Evolutionary conservation across 2,888 invertebrate species (phyloP).

Genomic region (Acanthosoma haemorrhoidale): DNA sequence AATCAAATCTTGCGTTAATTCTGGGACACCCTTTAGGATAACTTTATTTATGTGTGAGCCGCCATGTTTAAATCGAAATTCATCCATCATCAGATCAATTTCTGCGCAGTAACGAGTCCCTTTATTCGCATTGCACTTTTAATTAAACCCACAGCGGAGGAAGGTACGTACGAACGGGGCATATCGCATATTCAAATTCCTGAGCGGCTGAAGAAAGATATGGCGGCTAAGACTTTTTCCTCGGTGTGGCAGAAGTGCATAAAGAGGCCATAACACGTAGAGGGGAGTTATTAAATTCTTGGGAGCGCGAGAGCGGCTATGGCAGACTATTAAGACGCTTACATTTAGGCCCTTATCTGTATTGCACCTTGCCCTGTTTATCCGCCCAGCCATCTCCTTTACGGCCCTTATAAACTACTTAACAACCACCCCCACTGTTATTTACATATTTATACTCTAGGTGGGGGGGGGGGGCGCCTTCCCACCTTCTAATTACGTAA

Average conservation of each 20-base stretch:
- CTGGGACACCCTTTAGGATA: no score
- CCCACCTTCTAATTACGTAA: constrained; percentile 16
- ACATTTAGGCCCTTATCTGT: constrained; percentile 30
- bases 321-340: constrained; percentile 15
- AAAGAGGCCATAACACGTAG: constrained; percentile 10
- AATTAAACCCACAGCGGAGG: no score
- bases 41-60: no score
- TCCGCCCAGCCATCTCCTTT: constrained; percentile 35
- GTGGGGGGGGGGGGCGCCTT: neutral
- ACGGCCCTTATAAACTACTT: constrained; percentile 39
- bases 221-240: neutral
- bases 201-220: no score
- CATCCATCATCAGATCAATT: no score
- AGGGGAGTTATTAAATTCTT: constrained; percentile 17
- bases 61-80: no score
- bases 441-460: constrained; percentile 38
- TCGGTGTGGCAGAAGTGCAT: neutral
- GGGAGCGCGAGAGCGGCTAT: no score
- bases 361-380: constrained; percentile 31
- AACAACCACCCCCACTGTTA: constrained; percentile 28
- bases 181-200: constrained; percentile 2
- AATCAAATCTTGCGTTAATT: no score
- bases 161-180: neutral
- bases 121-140: no score
- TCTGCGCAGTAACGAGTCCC: no score